phyloP scores from a whole-genome alignment of 2,797 vertebrate genomes.

The Orestias chungarensis region DNA sequence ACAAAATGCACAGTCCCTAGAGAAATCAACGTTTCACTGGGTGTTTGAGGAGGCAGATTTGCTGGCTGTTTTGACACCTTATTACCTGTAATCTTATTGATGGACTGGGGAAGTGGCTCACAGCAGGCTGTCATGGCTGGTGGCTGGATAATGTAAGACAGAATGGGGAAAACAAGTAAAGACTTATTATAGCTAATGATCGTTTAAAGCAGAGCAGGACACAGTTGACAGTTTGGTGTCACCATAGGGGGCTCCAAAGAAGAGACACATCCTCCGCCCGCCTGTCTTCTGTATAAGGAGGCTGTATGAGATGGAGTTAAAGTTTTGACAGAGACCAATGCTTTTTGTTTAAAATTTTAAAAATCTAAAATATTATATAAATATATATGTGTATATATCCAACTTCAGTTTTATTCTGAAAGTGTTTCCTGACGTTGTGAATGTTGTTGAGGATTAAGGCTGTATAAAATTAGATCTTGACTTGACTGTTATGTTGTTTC shows the following conservation, averaged over 20 bases:
- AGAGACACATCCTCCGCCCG: conserved; percentile 54
- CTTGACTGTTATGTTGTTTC: background rate
- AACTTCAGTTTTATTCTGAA: background rate
- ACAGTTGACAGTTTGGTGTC: conserved; percentile 69
- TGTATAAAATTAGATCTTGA: background rate
- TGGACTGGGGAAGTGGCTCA: conserved; percentile 71
- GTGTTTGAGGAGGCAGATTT: conserved; percentile 70
- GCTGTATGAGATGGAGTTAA: background rate
- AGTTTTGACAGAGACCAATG: background rate
- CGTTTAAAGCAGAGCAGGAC: conserved; percentile 64
- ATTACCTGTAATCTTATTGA: conserved; percentile 86
- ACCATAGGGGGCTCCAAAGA: conserved; percentile 48
- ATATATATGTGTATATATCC: background rate
- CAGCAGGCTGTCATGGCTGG: conserved; percentile 60
- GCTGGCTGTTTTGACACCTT: conserved; percentile 80
- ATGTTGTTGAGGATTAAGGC: background rate
- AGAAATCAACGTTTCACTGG: conserved; percentile 55
- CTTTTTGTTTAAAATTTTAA: background rate
- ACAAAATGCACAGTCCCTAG: conserved; percentile 46
- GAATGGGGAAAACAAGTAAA: conserved; percentile 62
- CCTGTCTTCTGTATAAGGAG: conserved; percentile 12
- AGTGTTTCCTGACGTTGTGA: background rate
- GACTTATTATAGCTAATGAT: conserved; percentile 79
- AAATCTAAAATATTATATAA: background rate
- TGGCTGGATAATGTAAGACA: conserved; percentile 76